These are phyloP conservation scores for Bedellia somnulentella DNA, from an alignment of 2,888 invertebrate species.

Conservation along the genomic window DNA sequence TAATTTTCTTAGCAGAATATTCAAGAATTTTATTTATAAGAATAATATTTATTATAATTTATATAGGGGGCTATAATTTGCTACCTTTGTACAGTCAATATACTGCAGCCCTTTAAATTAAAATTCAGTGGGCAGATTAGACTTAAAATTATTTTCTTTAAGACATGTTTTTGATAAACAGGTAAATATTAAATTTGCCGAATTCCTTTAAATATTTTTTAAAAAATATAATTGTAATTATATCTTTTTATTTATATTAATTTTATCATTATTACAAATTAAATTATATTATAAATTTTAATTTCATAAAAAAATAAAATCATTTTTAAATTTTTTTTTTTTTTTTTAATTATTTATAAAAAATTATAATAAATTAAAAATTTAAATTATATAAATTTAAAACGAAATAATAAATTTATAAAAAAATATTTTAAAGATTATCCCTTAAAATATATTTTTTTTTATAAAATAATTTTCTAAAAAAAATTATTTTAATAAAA, in stretches of 20 bases:
- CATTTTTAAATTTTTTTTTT: slow-evolving; percentile 21
- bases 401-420: no score
- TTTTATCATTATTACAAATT: slow-evolving; percentile 60
- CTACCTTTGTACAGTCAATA: no score
- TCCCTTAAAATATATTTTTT: slow-evolving; percentile 53
- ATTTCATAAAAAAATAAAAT: slow-evolving; percentile 46
- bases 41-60: slow-evolving; percentile 59
- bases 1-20: slow-evolving; percentile 75
- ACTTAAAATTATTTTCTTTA: no score
- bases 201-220: slow-evolving; percentile 60
- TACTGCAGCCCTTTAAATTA: no score
- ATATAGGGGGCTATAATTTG: slow-evolving; percentile 56
- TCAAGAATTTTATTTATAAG: slow-evolving; percentile 70
- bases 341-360: slow-evolving; percentile 38
- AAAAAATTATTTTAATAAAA: slow-evolving; percentile 37
- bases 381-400: slow-evolving; percentile 60
- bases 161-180: slow-evolving; percentile 83
- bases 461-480: slow-evolving; percentile 22
- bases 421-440: slow-evolving; percentile 62
- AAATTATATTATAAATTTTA: slow-evolving; percentile 37
- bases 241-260: slow-evolving; percentile 53
- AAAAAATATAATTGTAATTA: slow-evolving; percentile 18
- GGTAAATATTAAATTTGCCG: slow-evolving; percentile 65
- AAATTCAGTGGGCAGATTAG: slow-evolving; percentile 77
- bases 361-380: slow-evolving; percentile 57